Percentiles rank a stretch among this genome's conserved stretches.
Conservation (phyloP, 1,140 invertebrate genomes). For the Aporrectodea caliginosa region DNA sequence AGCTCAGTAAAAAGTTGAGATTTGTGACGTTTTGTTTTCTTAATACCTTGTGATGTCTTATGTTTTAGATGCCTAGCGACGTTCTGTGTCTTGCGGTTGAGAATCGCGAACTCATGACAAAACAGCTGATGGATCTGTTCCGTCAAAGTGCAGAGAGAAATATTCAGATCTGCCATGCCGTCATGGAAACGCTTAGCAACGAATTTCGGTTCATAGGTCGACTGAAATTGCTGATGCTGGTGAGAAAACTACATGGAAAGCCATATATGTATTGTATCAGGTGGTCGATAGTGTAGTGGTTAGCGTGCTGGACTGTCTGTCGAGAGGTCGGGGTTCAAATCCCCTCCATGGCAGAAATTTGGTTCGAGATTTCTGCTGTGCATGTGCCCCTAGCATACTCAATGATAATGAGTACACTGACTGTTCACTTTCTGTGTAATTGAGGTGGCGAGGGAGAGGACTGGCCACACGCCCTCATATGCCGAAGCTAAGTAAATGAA, state of each 20-base stretch:
- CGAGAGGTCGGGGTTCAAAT: too few species aligned
- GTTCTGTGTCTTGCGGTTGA: background rate
- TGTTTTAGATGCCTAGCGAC: background rate
- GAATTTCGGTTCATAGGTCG: background rate
- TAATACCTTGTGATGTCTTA: too few species aligned
- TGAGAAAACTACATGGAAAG: background rate
- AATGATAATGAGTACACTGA: background rate
- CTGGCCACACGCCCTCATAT: too few species aligned
- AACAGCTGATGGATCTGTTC: background rate
- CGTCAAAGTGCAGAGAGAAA: background rate
- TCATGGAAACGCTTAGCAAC: background rate
- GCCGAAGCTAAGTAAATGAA: too few species aligned
- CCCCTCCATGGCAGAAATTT: background rate
- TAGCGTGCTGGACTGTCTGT: too few species aligned
- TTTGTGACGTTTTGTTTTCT: background rate
- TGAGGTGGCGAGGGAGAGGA: too few species aligned
- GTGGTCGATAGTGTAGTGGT: too few species aligned
- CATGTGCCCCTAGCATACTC: background rate
- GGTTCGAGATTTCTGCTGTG: background rate
- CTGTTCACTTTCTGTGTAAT: too few species aligned
- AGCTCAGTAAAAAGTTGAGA: background rate
- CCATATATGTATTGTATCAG: background rate
- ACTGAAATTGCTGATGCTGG: background rate
- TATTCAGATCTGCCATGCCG: background rate
- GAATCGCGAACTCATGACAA: background rate